Evolutionary conservation across 2,888 invertebrate genomes (phyloP), one percentile per base, ranked within the genome.

Genomic region (Cartodere bifasciata): DNA sequence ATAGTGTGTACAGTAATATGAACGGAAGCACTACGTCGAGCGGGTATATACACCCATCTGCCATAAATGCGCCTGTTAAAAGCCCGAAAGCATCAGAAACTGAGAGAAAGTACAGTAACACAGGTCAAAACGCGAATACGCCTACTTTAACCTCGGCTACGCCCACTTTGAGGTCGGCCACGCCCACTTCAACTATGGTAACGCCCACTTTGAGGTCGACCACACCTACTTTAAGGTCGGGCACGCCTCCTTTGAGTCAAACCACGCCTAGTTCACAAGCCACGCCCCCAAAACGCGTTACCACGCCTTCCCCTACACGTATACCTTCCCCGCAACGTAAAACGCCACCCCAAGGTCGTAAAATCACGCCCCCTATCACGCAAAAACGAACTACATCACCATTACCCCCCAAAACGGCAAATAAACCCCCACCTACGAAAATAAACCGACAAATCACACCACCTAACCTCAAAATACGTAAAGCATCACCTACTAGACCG

Each of bases 121-220:
- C 74, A 40, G 65, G 64, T 17, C 61, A 62, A 37, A 66, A 65
- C 1, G 72, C 72, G 46, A 73, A 73, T 1, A 68, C 59, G 24
- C 68, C 65, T 1, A 65, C 65, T 45, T 68, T 72, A 0, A 76
- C 80, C 1, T 76, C 76, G 22, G 79, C 78, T 37, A 78, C 78
- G 0, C 83, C 83, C 50, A 65, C 83, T 31, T 72, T 75, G 42
- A 77, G 84, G 0, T 74, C 80, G 5, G 72, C 75, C 0, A 25
- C 15, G 16, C 15, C 30, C 21, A 13, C 25, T 5, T 16, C n/a
- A 16, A 28, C 23, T 17, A 27, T 31, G n/a, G 28, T 39, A 7
- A 47, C 46, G 36, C 41, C 45, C 14, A 38, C 37, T 31, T 35
- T 54, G 28, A 51, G 50, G 28, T 46, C 53, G 10, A 44, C 41